A percentile compares a stretch with the other conserved stretches of the same genome.
These are phyloP conservation scores for Nibea coibor DNA, from an alignment of 2,113 vertebrate genomes.

Conservation along the genomic window DNA sequence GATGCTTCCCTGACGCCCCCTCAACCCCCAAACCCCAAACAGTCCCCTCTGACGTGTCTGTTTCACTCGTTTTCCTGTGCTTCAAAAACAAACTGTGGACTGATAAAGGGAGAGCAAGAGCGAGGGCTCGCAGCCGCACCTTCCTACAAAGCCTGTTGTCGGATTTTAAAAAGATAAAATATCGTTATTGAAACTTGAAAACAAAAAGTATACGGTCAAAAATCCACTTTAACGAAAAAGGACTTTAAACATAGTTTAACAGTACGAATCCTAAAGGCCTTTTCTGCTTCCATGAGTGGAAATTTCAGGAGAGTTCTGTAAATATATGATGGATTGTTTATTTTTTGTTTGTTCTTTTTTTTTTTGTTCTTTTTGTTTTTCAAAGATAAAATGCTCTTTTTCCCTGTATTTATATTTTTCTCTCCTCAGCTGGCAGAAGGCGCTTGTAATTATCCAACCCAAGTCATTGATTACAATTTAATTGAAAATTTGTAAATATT, in stretches of 20 bases:
- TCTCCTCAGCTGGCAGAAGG: conserved; percentile 85
- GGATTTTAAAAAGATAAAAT: conserved; percentile 66
- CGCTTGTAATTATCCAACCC: conserved; percentile 88
- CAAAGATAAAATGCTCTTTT: conserved; percentile 70
- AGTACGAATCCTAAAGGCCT: conserved; percentile 76
- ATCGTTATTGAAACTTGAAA: conserved; percentile 74
- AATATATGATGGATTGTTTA: conserved; percentile 72
- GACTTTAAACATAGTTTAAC: conserved; percentile 54
- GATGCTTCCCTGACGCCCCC: conserved; percentile 35
- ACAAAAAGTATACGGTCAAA: conserved; percentile 52
- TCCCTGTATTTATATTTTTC: conserved; percentile 89
- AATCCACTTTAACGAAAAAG: conserved; percentile 54
- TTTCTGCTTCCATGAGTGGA: conserved; percentile 79
- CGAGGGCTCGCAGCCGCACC: conserved; percentile 22
- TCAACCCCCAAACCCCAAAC: not conserved
- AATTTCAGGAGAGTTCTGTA: conserved; percentile 85
- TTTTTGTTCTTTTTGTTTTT: conserved; percentile 55
- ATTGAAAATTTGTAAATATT: conserved; percentile 90
- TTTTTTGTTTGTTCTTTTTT: conserved; percentile 58
- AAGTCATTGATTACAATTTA: conserved; percentile 88
- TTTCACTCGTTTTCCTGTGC: conserved; percentile 54
- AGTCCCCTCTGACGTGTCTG: conserved; percentile 17
- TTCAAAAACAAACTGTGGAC: conserved; percentile 47
- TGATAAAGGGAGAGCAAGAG: conserved; percentile 18
- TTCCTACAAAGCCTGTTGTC: conserved; percentile 49